A percentile compares a stretch with the other conserved stretches of the same genome.
Conservation (phyloP, 2,888 invertebrate genomes). For the Amphipoea oculea region DNA sequence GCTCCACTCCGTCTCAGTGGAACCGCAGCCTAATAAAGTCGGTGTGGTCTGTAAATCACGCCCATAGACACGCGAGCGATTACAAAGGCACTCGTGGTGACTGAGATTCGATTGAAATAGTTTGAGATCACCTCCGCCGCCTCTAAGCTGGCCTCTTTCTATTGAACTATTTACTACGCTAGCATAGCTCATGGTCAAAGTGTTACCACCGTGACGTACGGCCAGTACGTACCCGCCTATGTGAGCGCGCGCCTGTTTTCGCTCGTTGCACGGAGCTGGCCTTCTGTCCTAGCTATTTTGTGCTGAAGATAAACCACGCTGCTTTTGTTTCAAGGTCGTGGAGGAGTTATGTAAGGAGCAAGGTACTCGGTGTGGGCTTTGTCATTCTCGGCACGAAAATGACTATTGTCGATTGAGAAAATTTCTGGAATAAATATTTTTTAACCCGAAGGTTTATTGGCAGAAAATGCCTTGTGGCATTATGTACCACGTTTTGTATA, state of each 20-base stretch:
- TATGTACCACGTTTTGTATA: too few relatives aligned
- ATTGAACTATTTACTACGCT: neutral
- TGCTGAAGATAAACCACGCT: constrained; percentile 49
- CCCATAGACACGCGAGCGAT: neutral
- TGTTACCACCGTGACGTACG: neutral
- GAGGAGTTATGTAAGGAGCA: constrained; percentile 35
- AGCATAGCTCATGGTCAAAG: neutral
- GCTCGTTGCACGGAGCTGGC: neutral
- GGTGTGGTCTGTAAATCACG: too few relatives aligned
- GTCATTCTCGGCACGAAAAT: constrained; percentile 28
- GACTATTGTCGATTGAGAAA: constrained; percentile 11
- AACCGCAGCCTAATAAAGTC: too few relatives aligned
- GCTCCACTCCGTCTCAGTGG: too few relatives aligned
- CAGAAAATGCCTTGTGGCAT: too few relatives aligned
- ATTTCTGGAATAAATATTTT: neutral
- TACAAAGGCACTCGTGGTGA: neutral
- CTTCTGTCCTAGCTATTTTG: constrained; percentile 14
- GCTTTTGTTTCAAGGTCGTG: constrained; percentile 58
- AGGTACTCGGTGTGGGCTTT: constrained; percentile 27
- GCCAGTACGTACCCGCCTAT: neutral
- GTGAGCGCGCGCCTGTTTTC: neutral
- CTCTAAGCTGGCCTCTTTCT: neutral
- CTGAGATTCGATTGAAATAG: neutral
- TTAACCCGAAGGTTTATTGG: neutral
- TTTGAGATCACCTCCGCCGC: neutral